Evolutionary conservation across 2,888 invertebrate species (phyloP).

Genomic region (Linnaemya vulpina): DNA sequence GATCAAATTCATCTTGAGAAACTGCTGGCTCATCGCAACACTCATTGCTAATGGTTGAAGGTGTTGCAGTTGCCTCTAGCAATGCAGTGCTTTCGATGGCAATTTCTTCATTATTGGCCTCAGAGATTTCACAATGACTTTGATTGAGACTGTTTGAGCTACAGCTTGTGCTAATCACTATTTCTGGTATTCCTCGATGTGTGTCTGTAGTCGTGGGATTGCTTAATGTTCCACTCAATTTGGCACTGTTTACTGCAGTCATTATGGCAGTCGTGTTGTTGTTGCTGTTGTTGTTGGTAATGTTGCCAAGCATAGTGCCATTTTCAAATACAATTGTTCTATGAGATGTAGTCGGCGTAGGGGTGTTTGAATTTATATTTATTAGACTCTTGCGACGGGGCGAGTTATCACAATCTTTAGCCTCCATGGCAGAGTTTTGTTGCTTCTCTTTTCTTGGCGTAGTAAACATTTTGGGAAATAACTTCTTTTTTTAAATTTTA

Average conservation of each 20-base stretch:
- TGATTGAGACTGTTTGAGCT: conserved; percentile 76
- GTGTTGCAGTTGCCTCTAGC: conserved; percentile 67
- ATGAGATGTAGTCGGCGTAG: conserved; percentile 51
- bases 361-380: conserved; percentile 54
- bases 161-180: conserved; percentile 77
- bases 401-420: conserved; percentile 59
- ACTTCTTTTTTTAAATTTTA: conserved; percentile 35
- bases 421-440: conserved; percentile 54
- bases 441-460: conserved; percentile 71
- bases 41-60: conserved; percentile 21
- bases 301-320: conserved; percentile 81
- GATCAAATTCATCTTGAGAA: conserved; percentile 76
- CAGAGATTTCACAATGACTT: conserved; percentile 72
- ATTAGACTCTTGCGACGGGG: conserved; percentile 61
- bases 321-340: conserved; percentile 79
- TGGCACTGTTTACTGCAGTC: conserved; percentile 38
- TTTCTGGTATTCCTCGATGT: conserved; percentile 77
- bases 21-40: conserved; percentile 56
- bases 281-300: conserved; percentile 71
- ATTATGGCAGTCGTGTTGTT: conserved; percentile 18
- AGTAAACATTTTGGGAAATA: conserved; percentile 65
- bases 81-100: conserved; percentile 77
- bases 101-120: conserved; percentile 72
- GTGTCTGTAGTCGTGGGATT: conserved; percentile 47
- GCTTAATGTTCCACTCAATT: conserved; percentile 64